Conservation (phyloP, 2,888 invertebrate genomes). For the Copidosoma aretas region DNA sequence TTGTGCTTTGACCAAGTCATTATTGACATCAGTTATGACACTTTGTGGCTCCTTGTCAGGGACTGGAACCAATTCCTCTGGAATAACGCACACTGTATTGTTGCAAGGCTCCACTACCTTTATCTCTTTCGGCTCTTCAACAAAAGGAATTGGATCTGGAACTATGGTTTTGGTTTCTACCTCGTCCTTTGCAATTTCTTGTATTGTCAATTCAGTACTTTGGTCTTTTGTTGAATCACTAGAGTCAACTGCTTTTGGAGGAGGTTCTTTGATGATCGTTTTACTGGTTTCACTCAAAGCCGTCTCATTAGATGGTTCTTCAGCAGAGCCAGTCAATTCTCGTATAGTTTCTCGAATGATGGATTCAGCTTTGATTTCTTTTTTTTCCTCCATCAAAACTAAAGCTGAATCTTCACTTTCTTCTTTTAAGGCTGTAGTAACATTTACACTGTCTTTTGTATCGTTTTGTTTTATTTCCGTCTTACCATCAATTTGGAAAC, state of each 20-base stretch:
- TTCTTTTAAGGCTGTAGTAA: neutral
- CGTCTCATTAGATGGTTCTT: conserved; percentile 21
- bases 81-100: conserved; percentile 43
- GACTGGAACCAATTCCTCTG: conserved; percentile 39
- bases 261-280: conserved; percentile 43
- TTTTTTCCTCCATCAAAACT: conserved; percentile 4
- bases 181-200: conserved; percentile 53
- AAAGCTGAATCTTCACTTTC: neutral
- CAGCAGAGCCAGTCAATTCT: neutral
- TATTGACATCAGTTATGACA: conserved; percentile 23
- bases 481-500: conserved; percentile 1
- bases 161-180: conserved; percentile 48
- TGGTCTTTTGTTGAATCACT: conserved; percentile 6
- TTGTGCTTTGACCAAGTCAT: conserved; percentile 15
- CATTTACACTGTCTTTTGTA: conserved; percentile 4
- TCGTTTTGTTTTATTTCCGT: conserved; percentile 10
- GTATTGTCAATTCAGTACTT: conserved; percentile 42
- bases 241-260: conserved; percentile 26
- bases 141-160: conserved; percentile 54
- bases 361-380: conserved; percentile 15
- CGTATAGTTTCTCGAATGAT: conserved; percentile 2
- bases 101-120: conserved; percentile 42
- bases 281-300: conserved; percentile 28
- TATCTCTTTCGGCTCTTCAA: conserved; percentile 53
- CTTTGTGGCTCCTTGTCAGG: conserved; percentile 27